Conservation (phyloP, 1,140 invertebrate species). For the Orchesella cincta region DNA sequence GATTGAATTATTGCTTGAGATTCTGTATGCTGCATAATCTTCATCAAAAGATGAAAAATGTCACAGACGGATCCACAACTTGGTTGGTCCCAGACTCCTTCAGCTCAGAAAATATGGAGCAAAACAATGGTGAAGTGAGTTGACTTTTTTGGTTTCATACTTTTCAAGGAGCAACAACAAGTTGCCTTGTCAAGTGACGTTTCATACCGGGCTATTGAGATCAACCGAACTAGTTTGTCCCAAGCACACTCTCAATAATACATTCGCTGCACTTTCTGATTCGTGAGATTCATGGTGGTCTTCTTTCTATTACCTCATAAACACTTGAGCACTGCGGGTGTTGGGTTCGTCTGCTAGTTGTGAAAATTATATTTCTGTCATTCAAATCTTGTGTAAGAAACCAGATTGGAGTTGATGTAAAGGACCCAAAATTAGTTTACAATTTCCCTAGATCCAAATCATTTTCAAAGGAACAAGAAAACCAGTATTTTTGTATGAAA, state of each 20-base stretch:
- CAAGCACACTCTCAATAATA: background rate
- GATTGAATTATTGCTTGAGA: no score
- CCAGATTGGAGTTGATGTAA: no score
- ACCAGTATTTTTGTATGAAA: no score
- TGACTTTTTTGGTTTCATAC: background rate
- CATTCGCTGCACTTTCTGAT: background rate
- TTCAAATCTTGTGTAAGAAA: no score
- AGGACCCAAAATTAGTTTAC: no score
- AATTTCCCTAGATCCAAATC: no score
- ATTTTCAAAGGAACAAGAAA: no score
- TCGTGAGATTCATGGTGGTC: conserved; percentile 5
- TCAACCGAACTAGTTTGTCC: background rate
- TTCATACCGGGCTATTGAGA: background rate
- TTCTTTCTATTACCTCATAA: conserved; percentile 29
- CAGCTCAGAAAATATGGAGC: background rate
- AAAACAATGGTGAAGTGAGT: background rate
- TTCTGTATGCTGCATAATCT: no score
- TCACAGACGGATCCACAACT: no score
- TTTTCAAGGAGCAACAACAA: conserved; percentile 12
- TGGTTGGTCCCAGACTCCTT: no score
- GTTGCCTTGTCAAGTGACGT: background rate
- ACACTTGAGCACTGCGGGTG: conserved; percentile 19
- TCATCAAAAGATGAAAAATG: no score
- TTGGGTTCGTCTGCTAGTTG: conserved; percentile 1
- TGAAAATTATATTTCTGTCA: conserved; percentile 3